phyloP scores from a whole-genome alignment of 2,888 invertebrate species.

The Lasioglossum malachurum region DNA sequence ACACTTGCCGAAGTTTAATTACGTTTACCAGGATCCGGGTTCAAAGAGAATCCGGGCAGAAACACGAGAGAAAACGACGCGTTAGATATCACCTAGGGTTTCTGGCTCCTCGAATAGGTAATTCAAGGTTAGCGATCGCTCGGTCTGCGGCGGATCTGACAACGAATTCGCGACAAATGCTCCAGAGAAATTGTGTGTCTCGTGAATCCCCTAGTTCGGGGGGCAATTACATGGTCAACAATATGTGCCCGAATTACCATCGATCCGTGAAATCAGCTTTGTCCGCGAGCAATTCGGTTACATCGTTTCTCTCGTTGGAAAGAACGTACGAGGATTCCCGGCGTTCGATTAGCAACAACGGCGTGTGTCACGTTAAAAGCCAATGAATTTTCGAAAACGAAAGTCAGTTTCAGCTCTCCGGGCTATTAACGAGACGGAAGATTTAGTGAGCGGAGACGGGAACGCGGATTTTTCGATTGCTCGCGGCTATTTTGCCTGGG shows the following conservation, averaged over 20 bases:
- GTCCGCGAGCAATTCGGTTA: slow-evolving; percentile 1
- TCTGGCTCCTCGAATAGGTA: background rate
- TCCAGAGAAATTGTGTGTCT: background rate
- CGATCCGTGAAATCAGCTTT: slow-evolving; percentile 22
- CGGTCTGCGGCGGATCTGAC: slow-evolving; percentile 18
- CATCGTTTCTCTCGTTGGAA: background rate
- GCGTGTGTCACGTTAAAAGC: slow-evolving; percentile 1
- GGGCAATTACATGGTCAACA: slow-evolving; percentile 33
- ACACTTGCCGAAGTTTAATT: slow-evolving; percentile 40
- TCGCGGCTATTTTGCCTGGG: background rate
- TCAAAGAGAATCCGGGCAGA: slow-evolving; percentile 23
- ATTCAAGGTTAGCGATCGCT: slow-evolving; percentile 9
- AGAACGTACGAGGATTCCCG: background rate
- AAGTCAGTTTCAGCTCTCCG: background rate
- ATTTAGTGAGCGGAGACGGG: background rate
- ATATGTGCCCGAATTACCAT: slow-evolving; percentile 6
- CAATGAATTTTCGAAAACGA: slow-evolving; percentile 24
- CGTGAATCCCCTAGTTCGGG: slow-evolving; percentile 20
- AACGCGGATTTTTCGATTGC: background rate
- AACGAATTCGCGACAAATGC: background rate
- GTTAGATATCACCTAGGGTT: slow-evolving; percentile 14
- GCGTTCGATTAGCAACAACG: slow-evolving; percentile 10
- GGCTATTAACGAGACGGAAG: background rate
- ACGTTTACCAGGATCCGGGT: slow-evolving; percentile 24
- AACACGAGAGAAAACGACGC: background rate